Evolutionary conservation across 1,140 invertebrate species (phyloP).

Genomic region (Formica exsecta): DNA sequence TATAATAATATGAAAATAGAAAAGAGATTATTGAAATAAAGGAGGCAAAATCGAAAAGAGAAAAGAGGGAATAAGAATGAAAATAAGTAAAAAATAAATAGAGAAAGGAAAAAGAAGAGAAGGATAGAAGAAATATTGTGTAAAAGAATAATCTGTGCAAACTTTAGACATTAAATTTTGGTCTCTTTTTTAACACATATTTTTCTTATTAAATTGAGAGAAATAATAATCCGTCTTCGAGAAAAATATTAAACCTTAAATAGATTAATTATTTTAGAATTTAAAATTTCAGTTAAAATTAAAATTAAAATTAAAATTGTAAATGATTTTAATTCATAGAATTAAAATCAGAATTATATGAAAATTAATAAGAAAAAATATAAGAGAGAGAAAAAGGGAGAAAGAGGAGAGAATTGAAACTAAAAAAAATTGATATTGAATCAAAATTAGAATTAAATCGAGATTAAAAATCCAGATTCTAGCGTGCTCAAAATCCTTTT

Average conservation of each 20-base stretch:
- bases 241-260: background rate
- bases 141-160: no score
- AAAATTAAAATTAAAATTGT: background rate
- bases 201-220: background rate
- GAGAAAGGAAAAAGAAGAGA: background rate
- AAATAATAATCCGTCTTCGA: background rate
- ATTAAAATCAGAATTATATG: background rate
- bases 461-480: background rate
- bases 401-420: no score
- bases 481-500: background rate
- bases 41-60: background rate
- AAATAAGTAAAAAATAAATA: background rate
- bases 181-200: no score
- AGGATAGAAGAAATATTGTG: background rate
- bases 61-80: background rate
- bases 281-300: background rate
- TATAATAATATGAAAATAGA: no score
- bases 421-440: background rate
- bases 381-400: no score
- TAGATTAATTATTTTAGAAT: background rate
- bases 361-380: no score
- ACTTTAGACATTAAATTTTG: no score
- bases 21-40: no score
- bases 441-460: background rate
- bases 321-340: background rate